phyloP scores from a whole-genome alignment of 2,113 vertebrate genomes.

The Lanius collurio region DNA sequence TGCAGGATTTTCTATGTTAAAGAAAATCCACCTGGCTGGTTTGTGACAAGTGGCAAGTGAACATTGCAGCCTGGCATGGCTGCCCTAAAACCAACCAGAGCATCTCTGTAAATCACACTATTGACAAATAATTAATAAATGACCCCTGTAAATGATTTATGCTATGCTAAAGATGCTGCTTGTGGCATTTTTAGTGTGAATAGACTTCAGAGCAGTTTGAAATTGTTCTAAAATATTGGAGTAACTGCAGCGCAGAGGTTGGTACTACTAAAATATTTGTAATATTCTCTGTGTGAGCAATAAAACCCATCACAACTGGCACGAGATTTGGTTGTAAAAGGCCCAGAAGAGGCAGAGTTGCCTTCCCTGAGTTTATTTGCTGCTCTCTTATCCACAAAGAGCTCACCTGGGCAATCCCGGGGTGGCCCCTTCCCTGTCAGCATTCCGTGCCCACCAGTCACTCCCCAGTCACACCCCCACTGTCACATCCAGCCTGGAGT shows the following conservation, averaged over 20 bases:
- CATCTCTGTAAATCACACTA: background rate
- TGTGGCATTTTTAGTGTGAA: background rate
- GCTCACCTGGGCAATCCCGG: background rate
- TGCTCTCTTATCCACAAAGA: background rate
- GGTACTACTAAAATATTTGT: background rate
- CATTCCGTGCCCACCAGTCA: background rate
- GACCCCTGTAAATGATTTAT: background rate
- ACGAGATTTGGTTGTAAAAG: accelerated
- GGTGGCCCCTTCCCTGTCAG: background rate
- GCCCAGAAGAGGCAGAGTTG: background rate
- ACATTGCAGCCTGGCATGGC: background rate
- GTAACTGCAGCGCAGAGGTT: background rate
- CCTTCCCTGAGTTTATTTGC: background rate
- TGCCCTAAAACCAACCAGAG: background rate
- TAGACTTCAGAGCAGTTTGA: background rate
- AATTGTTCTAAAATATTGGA: background rate
- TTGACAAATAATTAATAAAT: background rate
- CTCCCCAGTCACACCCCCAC: background rate
- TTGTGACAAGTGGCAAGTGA: background rate
- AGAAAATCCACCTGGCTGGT: background rate
- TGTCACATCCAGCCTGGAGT: background rate
- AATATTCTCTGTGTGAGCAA: too few species aligned
- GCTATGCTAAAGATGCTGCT: accelerated
- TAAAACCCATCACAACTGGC: background rate
- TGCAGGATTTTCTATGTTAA: background rate